These are phyloP conservation scores for Drosophila pectinifera DNA, from an alignment of 1,140 invertebrate genomes.

Conservation along the genomic window DNA sequence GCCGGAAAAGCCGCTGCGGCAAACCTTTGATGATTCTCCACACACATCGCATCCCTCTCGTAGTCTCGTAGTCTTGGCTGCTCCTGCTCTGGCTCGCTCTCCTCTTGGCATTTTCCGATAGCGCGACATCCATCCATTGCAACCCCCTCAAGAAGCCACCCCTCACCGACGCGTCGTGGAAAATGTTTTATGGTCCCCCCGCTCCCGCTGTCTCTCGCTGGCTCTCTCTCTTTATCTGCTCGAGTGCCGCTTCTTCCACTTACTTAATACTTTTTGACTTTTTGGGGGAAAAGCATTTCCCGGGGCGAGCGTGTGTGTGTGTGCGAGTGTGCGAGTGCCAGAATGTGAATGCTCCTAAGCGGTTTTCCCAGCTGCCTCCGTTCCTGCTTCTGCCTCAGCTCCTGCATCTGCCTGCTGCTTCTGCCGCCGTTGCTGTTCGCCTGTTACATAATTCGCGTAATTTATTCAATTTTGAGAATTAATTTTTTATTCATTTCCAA, in stretches of 20 bases:
- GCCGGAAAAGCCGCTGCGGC: constrained; percentile 76
- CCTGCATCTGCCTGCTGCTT: constrained; percentile 26
- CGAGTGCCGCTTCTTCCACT: constrained; percentile 54
- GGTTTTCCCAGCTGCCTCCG: constrained; percentile 63
- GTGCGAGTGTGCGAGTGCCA: constrained; percentile 13
- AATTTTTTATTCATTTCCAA: constrained; percentile 81
- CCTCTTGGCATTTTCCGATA: constrained; percentile 65
- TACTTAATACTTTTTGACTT: constrained; percentile 81
- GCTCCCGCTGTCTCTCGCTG: neutral
- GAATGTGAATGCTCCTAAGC: constrained; percentile 62
- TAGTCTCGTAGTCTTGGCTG: neutral
- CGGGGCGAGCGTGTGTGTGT: constrained; percentile 34
- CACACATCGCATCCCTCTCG: constrained; percentile 16
- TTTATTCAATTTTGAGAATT: constrained; percentile 85
- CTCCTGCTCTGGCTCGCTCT: constrained; percentile 19
- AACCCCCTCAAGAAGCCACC: constrained; percentile 64
- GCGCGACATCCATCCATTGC: constrained; percentile 65
- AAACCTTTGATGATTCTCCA: constrained; percentile 83
- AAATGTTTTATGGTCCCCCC: constrained; percentile 73
- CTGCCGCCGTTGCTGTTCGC: constrained; percentile 65
- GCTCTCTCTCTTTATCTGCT: constrained; percentile 48
- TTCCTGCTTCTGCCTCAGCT: constrained; percentile 17
- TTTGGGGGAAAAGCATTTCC: constrained; percentile 81
- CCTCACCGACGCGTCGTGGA: constrained; percentile 52
- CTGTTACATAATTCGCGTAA: constrained; percentile 84